These are phyloP conservation scores for Oenanthe melanoleuca DNA, from an alignment of 2,113 vertebrate species.

Conservation along the genomic window DNA sequence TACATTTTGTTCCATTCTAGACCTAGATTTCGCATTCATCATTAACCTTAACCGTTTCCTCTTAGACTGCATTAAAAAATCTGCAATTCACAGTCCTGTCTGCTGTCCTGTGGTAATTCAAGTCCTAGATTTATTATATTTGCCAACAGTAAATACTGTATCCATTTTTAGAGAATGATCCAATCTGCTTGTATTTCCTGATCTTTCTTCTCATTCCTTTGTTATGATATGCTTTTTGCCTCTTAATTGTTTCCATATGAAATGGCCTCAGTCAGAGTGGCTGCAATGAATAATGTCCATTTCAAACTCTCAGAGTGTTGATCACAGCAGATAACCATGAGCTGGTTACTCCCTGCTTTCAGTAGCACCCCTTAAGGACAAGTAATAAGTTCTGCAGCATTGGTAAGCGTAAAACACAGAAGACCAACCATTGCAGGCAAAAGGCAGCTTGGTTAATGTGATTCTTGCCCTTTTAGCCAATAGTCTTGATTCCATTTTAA, in stretches of 20 bases:
- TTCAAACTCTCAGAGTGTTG: conserved; percentile 23
- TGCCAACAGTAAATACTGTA: conserved; percentile 15
- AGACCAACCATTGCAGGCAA: neutral
- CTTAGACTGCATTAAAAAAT: neutral
- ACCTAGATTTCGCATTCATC: neutral
- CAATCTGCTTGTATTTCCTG: conserved; percentile 57
- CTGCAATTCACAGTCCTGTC: neutral
- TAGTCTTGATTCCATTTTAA: neutral
- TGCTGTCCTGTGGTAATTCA: neutral
- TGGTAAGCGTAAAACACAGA: neutral
- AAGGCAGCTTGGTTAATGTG: neutral
- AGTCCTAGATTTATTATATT: conserved; percentile 23
- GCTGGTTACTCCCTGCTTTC: neutral
- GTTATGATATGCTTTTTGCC: conserved; percentile 58
- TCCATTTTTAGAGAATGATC: conserved; percentile 42
- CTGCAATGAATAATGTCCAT: neutral
- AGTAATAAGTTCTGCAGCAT: neutral
- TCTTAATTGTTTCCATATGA: conserved; percentile 49
- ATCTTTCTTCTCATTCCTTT: conserved; percentile 59
- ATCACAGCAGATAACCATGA: conserved; percentile 12
- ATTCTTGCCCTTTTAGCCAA: neutral
- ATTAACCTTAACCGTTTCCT: neutral
- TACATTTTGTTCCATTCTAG: neutral
- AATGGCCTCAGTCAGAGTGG: neutral
- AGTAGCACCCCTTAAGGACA: conserved; percentile 13